A percentile compares a stretch with the other conserved stretches of the same genome.
These are phyloP conservation scores for Tetranychus truncatus DNA, from an alignment of 2,888 invertebrate genomes.

Conservation along the genomic window DNA sequence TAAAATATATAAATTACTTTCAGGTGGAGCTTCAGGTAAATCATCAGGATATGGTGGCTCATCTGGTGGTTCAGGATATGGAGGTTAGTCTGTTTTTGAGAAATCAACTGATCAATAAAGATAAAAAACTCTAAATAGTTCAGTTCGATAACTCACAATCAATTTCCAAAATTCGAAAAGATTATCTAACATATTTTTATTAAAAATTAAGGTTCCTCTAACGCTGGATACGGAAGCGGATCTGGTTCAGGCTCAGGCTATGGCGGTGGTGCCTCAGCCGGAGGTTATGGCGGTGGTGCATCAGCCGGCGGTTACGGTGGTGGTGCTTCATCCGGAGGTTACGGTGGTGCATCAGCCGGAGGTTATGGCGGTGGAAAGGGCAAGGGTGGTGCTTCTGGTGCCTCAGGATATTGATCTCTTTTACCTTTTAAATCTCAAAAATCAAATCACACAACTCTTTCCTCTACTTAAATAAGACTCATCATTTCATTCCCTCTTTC, in stretches of 20 bases:
- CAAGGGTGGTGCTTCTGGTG: background rate
- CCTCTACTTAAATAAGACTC: background rate
- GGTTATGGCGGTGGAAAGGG: background rate
- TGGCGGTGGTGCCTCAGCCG: conserved; percentile 2
- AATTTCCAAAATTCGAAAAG: background rate
- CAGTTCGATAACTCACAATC: background rate
- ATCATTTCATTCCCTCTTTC: background rate
- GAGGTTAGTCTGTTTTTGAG: background rate
- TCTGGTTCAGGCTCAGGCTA: conserved; percentile 12
- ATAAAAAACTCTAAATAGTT: conserved; percentile 12
- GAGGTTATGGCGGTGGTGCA: conserved; percentile 4
- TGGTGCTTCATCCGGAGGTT: conserved; percentile 14
- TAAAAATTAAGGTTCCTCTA: background rate
- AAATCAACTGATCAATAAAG: background rate
- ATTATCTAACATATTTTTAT: background rate
- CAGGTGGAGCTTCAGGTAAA: background rate
- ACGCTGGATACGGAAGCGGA: conserved; percentile 12
- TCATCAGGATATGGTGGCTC: background rate
- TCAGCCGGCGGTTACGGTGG: conserved; percentile 7
- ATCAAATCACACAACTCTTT: background rate
- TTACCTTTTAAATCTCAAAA: background rate
- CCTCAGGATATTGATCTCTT: background rate
- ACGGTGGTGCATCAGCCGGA: conserved; percentile 12
- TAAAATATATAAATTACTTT: too few species aligned
- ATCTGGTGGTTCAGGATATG: conserved; percentile 9